Percentiles rank a stretch among this genome's conserved stretches.
Conservation (phyloP, 2,797 vertebrate genomes). For the Eospalax fontanierii region DNA sequence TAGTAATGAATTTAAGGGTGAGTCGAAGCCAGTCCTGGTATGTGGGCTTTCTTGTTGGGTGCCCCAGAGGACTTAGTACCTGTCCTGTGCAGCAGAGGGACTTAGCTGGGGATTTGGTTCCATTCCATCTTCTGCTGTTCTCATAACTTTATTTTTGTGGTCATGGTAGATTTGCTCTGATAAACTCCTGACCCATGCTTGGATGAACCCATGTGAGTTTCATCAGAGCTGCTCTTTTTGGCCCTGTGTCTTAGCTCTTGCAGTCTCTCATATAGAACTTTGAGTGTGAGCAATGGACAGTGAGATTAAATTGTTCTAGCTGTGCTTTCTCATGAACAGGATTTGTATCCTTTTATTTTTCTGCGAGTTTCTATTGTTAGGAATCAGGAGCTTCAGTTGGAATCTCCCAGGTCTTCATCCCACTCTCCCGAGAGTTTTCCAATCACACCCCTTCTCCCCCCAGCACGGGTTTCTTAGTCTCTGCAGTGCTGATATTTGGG, state of each 20-base stretch:
- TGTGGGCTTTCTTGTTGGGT: background rate
- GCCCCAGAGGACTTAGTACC: accelerated
- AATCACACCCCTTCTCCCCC: no score
- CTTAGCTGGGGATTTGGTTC: conserved; percentile 75
- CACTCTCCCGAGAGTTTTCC: background rate
- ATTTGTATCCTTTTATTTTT: background rate
- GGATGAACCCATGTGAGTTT: background rate
- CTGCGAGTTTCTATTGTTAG: background rate
- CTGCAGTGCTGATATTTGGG: accelerated
- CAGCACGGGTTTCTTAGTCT: background rate
- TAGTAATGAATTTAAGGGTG: background rate
- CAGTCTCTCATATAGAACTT: background rate
- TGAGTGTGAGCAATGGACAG: background rate
- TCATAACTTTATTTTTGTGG: conserved; percentile 62
- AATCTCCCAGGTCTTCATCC: background rate
- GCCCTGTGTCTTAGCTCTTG: background rate
- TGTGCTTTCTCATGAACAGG: background rate
- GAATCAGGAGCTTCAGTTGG: background rate
- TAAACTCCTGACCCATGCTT: background rate
- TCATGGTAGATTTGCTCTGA: background rate
- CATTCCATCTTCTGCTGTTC: conserved; percentile 76
- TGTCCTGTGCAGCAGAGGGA: conserved; percentile 32
- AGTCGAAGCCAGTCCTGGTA: background rate
- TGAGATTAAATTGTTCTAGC: background rate
- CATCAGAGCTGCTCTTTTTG: background rate